phyloP scores from a whole-genome alignment of 64 coral and sea anemone genomes.

The Trachythela sp. region DNA sequence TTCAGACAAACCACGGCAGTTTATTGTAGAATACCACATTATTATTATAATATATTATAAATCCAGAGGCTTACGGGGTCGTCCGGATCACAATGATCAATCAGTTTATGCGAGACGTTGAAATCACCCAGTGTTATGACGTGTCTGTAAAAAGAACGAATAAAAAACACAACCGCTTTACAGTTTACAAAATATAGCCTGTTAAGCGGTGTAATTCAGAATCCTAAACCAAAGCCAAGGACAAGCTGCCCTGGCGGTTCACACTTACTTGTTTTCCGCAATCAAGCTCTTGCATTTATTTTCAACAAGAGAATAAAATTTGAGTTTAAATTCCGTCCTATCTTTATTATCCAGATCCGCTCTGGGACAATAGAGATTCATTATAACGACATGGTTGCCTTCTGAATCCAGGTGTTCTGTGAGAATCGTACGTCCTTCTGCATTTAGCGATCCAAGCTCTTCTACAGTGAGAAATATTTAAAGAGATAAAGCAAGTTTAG shows the following conservation, averaged over 20 bases:
- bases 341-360: slow-evolving; percentile 91
- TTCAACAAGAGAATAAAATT: slow-evolving; percentile 72
- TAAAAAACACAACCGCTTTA: neutral
- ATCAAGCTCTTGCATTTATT: slow-evolving; percentile 40
- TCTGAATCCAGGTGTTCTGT: slow-evolving; percentile 60
- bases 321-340: slow-evolving; percentile 77
- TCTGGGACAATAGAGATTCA: slow-evolving; percentile 93
- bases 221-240: too few relatives aligned
- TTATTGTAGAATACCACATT: too few relatives aligned
- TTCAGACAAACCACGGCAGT: too few relatives aligned
- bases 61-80: slow-evolving; percentile 41
- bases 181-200: neutral
- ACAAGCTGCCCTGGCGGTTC: neutral
- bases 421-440: slow-evolving; percentile 66
- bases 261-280: slow-evolving; percentile 56
- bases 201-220: too few relatives aligned
- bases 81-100: slow-evolving; percentile 84
- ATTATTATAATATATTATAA: too few relatives aligned
- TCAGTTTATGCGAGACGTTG: slow-evolving; percentile 79
- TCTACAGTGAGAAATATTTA: slow-evolving; percentile 14
- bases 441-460: slow-evolving; percentile 66
- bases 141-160: slow-evolving; percentile 33
- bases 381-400: slow-evolving; percentile 60
- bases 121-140: slow-evolving; percentile 89
- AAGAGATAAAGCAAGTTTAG: too few relatives aligned